Percentiles rank a stretch among this genome's conserved stretches.
Evolutionary conservation across 1,140 invertebrate genomes (phyloP).

Genomic region (Brachionus asplanchnoidis): DNA sequence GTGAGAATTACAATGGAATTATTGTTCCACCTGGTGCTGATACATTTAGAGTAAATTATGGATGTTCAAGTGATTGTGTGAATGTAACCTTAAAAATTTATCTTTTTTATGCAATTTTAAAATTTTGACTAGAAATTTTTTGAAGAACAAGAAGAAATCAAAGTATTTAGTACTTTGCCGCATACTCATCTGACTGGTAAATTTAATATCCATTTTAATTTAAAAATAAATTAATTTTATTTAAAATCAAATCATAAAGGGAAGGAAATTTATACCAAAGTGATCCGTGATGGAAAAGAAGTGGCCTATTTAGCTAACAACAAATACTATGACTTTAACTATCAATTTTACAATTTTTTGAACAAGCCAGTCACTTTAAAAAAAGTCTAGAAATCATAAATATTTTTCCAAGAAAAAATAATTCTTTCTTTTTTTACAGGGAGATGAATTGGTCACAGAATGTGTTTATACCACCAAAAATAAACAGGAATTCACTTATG

Average conservation of each 20-base stretch:
- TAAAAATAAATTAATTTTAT: background rate
- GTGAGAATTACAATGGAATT: background rate
- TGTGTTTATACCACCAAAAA: slow-evolving; percentile 13
- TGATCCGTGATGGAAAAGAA: slow-evolving; percentile 29
- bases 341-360: slow-evolving; percentile 38
- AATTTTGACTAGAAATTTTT: background rate
- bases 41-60: background rate
- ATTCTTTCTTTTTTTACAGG: background rate
- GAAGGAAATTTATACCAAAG: background rate
- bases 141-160: slow-evolving; percentile 29
- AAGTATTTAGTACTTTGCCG: slow-evolving; percentile 8
- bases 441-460: background rate
- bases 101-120: no score
- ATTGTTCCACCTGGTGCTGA: slow-evolving; percentile 25
- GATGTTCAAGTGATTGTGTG: background rate
- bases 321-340: slow-evolving; percentile 29
- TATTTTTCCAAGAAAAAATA: background rate
- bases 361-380: background rate
- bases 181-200: slow-evolving; percentile 18
- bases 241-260: background rate
- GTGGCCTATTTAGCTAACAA: background rate
- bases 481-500: background rate
- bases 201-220: background rate
- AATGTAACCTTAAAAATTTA: background rate
- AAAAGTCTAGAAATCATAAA: background rate